phyloP scores from a whole-genome alignment of 2,797 vertebrate genomes.

The Rhinichthys osculus region DNA sequence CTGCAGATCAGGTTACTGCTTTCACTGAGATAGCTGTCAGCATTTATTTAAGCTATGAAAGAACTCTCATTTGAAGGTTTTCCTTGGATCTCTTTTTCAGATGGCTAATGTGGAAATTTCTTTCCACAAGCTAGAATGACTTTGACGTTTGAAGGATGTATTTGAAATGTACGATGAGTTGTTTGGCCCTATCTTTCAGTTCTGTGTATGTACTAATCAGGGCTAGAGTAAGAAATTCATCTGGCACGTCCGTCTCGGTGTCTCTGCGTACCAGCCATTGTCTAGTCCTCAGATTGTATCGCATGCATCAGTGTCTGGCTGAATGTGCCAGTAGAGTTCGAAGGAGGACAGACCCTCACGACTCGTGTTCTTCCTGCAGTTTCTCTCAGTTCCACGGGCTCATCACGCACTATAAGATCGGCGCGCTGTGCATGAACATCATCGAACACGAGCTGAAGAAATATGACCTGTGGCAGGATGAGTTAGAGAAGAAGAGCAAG shows the following conservation, averaged over 20 bases:
- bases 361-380: constrained; percentile 67
- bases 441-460: constrained; percentile 96
- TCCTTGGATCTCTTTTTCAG: constrained; percentile 32
- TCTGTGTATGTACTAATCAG: constrained; percentile 39
- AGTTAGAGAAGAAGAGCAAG: constrained; percentile 92
- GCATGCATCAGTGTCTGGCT: constrained; percentile 1
- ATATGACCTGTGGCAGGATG: constrained; percentile 92
- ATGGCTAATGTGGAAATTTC: constrained; percentile 38
- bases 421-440: constrained; percentile 92
- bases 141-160: constrained; percentile 37
- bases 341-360: constrained; percentile 17
- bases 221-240: constrained; percentile 28
- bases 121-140: constrained; percentile 5
- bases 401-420: constrained; percentile 94
- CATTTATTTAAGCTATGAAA: constrained; percentile 20
- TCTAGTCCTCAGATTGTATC: constrained; percentile 5
- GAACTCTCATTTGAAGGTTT: constrained; percentile 25
- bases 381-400: constrained; percentile 94
- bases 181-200: constrained; percentile 29
- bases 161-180: constrained; percentile 42
- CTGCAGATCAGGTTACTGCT: constrained; percentile 20
- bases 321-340: constrained; percentile 18
- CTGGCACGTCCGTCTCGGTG: constrained; percentile 1
- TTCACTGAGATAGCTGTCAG: constrained; percentile 30
- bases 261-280: constrained; percentile 7